These are phyloP conservation scores for Galago senegalensis DNA, from an alignment of 2,797 vertebrate genomes.

Conservation along the genomic window DNA sequence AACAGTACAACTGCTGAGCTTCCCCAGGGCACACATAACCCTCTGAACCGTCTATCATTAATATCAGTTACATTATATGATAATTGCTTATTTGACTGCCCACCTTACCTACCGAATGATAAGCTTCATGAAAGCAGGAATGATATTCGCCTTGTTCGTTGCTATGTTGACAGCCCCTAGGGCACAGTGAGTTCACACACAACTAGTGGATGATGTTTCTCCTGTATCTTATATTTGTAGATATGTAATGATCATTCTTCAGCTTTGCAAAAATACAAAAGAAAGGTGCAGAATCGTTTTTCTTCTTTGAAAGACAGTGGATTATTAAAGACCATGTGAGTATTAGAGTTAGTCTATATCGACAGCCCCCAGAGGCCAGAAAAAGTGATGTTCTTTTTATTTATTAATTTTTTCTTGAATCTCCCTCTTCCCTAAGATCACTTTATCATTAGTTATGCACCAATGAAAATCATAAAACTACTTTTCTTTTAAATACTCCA, in stretches of 20 bases:
- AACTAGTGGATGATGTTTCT: background rate
- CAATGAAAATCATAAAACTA: constrained; percentile 29
- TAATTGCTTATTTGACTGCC: background rate
- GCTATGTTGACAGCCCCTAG: background rate
- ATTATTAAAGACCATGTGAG: background rate
- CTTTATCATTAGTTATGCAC: background rate
- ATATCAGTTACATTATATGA: background rate
- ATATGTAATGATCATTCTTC: background rate
- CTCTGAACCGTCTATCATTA: background rate
- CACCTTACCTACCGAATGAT: background rate
- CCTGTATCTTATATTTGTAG: background rate
- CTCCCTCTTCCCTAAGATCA: background rate
- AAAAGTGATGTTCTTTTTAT: background rate
- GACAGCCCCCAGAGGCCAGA: background rate
- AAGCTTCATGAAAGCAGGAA: background rate
- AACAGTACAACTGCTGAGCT: background rate
- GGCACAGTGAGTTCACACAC: background rate
- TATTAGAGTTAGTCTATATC: background rate
- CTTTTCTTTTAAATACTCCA: background rate
- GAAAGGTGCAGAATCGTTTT: background rate
- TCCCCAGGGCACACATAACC: background rate
- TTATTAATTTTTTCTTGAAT: background rate
- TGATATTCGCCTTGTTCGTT: background rate
- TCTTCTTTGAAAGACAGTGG: background rate
- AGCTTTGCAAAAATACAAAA: background rate